phyloP scores from a whole-genome alignment of 2,113 vertebrate genomes.

The Garra rufa region DNA sequence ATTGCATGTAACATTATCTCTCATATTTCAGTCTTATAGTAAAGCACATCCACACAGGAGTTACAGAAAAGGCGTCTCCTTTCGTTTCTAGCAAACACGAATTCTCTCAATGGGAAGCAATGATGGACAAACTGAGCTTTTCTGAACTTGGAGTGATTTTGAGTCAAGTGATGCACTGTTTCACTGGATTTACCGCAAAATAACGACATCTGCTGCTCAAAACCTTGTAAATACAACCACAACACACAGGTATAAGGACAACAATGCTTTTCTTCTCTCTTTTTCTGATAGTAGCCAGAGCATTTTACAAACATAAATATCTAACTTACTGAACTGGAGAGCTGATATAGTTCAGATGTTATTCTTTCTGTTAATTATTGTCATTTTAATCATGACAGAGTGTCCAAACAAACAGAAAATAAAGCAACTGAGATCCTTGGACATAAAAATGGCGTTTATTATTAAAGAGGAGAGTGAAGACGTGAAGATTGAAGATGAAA shows the following conservation, averaged over 20 bases:
- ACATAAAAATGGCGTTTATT: neutral
- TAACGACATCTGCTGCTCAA: neutral
- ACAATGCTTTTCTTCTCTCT: too few relatives aligned
- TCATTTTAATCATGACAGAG: neutral
- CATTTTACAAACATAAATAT: neutral
- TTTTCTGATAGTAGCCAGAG: neutral
- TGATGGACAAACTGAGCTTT: too few relatives aligned
- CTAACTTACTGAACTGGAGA: too few relatives aligned
- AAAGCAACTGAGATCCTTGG: too few relatives aligned
- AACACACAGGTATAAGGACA: too few relatives aligned
- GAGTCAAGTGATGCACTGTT: too few relatives aligned
- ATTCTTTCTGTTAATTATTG: neutral
- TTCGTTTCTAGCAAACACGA: neutral
- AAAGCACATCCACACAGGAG: neutral
- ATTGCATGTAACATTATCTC: neutral
- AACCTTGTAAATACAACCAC: neutral
- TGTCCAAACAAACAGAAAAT: neutral
- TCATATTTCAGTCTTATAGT: neutral
- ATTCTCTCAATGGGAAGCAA: too few relatives aligned
- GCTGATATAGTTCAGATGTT: too few relatives aligned
- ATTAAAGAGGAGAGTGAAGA: neutral
- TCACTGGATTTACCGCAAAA: too few relatives aligned
- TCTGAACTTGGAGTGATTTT: neutral
- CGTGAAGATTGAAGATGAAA: neutral
- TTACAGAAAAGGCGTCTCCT: neutral